A percentile compares a stretch with the other conserved stretches of the same genome.
phyloP scores from a whole-genome alignment of 2,888 invertebrate species.

The Clistopyga incitator region DNA sequence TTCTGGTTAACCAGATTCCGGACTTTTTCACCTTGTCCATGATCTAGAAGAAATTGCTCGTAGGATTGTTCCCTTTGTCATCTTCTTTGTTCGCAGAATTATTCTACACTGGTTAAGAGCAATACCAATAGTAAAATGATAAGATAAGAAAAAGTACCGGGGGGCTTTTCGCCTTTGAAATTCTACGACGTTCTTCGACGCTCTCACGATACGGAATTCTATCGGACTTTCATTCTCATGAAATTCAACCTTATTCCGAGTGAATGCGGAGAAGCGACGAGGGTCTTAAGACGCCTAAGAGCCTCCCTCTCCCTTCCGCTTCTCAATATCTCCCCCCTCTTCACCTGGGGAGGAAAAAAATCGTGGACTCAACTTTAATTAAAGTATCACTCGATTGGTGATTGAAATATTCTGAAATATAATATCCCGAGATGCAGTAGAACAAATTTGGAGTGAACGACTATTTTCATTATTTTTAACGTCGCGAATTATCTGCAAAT shows the following conservation, averaged over 20 bases:
- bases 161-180: slow-evolving; percentile 13
- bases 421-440: neutral
- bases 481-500: neutral
- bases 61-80: no score
- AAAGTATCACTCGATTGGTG: slow-evolving; percentile 55
- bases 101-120: no score
- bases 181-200: slow-evolving; percentile 24
- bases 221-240: slow-evolving; percentile 21
- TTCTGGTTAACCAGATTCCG: no score
- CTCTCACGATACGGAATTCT: slow-evolving; percentile 37
- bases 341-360: neutral
- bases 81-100: no score
- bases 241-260: slow-evolving; percentile 42
- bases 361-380: slow-evolving; percentile 53
- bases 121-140: neutral
- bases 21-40: no score
- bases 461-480: neutral
- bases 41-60: no score
- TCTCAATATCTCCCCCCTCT: neutral
- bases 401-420: slow-evolving; percentile 12
- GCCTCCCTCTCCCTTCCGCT: neutral
- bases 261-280: slow-evolving; percentile 24
- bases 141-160: slow-evolving; percentile 18
- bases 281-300: slow-evolving; percentile 12
- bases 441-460: neutral